A percentile compares a stretch with the other conserved stretches of the same genome.
Evolutionary conservation across 2,113 vertebrate genomes (phyloP).

Genomic region (Candoia aspera): DNA sequence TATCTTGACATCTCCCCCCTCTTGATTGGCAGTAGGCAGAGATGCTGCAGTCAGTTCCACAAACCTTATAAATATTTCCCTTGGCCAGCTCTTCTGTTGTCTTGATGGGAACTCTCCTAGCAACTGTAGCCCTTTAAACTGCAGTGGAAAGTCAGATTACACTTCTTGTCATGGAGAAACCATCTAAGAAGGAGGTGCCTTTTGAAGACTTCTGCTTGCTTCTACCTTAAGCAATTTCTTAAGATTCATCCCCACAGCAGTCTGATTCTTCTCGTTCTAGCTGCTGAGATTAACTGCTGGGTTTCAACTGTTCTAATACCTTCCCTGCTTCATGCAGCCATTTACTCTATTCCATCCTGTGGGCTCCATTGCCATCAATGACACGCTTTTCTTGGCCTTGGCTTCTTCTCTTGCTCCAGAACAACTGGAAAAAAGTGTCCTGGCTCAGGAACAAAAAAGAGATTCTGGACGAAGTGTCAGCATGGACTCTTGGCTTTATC

Average conservation of each 20-base stretch:
- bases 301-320: too few species aligned
- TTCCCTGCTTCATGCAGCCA: background rate
- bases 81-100: background rate
- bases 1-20: background rate
- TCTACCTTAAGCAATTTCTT: background rate
- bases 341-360: background rate
- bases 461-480: background rate
- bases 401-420: too few species aligned
- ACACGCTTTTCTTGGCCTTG: background rate
- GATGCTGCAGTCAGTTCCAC: background rate
- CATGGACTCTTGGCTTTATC: background rate
- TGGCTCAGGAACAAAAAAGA: background rate
- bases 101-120: background rate
- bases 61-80: background rate
- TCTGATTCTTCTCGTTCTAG: background rate
- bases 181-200: background rate
- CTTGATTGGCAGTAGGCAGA: background rate
- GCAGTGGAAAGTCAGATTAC: background rate
- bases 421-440: background rate
- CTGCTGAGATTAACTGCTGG: background rate
- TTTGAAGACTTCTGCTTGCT: fast-evolving
- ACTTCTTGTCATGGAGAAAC: fast-evolving
- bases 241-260: background rate
- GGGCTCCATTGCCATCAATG: background rate
- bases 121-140: background rate